Percentiles rank a stretch among this genome's conserved stretches.
Evolutionary conservation across 1,140 invertebrate genomes (phyloP).

Genomic region (Zaprionus africanus): DNA sequence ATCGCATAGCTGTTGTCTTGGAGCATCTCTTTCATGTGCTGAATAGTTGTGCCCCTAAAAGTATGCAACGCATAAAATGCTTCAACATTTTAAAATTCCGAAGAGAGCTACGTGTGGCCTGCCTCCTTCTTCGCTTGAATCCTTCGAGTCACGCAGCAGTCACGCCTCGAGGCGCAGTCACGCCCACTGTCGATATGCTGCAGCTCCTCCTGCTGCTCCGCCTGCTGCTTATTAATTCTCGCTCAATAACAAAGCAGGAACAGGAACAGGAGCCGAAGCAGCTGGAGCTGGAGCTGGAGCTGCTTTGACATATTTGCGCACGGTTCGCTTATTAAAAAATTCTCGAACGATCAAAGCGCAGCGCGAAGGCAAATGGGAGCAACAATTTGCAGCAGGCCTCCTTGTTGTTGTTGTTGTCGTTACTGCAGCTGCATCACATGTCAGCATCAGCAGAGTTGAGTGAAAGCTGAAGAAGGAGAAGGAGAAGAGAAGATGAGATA

Average conservation of each 20-base stretch:
- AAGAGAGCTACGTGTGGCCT: neutral
- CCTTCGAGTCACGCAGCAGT: slow-evolving; percentile 2
- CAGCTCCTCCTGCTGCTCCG: slow-evolving; percentile 16
- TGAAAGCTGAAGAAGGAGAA: neutral
- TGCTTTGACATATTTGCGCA: slow-evolving; percentile 31
- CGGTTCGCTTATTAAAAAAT: slow-evolving; percentile 46
- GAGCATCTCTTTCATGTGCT: slow-evolving; percentile 31
- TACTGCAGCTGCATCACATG: neutral
- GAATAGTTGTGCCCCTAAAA: slow-evolving; percentile 32
- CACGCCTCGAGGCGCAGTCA: slow-evolving; percentile 2
- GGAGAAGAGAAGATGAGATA: too few species aligned
- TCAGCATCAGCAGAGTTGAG: neutral
- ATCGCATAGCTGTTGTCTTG: neutral
- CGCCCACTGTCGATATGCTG: slow-evolving; percentile 6
- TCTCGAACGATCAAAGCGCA: slow-evolving; percentile 39
- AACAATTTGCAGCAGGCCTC: slow-evolving; percentile 9
- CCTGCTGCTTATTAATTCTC: slow-evolving; percentile 65
- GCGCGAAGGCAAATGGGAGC: slow-evolving; percentile 1
- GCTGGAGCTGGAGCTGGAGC: neutral
- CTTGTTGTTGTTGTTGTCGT: neutral
- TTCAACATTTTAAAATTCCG: slow-evolving; percentile 46
- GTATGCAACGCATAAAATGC: slow-evolving; percentile 42
- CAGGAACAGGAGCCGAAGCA: slow-evolving; percentile 19
- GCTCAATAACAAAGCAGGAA: slow-evolving; percentile 39
- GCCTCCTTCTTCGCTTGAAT: neutral